Conservation (phyloP, 2,888 invertebrate species). For the Rhingia rostrata region DNA sequence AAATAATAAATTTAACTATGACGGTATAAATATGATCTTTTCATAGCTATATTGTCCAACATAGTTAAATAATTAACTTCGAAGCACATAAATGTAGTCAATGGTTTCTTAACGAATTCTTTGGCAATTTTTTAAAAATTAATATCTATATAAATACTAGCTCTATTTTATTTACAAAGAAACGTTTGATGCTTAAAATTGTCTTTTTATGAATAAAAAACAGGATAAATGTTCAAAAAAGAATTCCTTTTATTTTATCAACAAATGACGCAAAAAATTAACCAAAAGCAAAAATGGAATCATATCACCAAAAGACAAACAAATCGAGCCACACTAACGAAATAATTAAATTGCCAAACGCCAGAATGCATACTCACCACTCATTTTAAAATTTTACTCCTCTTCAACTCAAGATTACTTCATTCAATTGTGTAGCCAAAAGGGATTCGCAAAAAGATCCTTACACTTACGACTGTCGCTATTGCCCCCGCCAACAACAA, state of each 20-base stretch:
- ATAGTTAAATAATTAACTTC: too few relatives aligned
- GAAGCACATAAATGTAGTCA: too few relatives aligned
- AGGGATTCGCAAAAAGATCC: conserved; percentile 66
- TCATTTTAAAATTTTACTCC: conserved; percentile 41
- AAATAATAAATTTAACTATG: too few relatives aligned
- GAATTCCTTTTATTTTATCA: neutral
- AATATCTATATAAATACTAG: too few relatives aligned
- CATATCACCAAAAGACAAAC: conserved; percentile 24
- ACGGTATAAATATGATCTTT: too few relatives aligned
- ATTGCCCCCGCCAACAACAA: conserved; percentile 36
- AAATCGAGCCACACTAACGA: conserved; percentile 37
- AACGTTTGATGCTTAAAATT: too few relatives aligned
- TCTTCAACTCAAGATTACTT: conserved; percentile 60
- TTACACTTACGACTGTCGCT: conserved; percentile 50
- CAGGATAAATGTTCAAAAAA: too few relatives aligned
- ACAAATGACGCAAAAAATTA: neutral
- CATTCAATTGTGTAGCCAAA: conserved; percentile 66
- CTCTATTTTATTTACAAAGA: too few relatives aligned
- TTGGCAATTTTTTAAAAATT: too few relatives aligned
- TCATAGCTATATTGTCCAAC: too few relatives aligned
- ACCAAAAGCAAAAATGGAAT: conserved; percentile 11
- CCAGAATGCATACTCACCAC: conserved; percentile 58
- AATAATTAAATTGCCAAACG: conserved; percentile 62
- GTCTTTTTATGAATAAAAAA: too few relatives aligned
- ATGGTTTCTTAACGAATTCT: too few relatives aligned